Conservation (phyloP, 1,140 invertebrate genomes). For the Drosophila insularis region DNA sequence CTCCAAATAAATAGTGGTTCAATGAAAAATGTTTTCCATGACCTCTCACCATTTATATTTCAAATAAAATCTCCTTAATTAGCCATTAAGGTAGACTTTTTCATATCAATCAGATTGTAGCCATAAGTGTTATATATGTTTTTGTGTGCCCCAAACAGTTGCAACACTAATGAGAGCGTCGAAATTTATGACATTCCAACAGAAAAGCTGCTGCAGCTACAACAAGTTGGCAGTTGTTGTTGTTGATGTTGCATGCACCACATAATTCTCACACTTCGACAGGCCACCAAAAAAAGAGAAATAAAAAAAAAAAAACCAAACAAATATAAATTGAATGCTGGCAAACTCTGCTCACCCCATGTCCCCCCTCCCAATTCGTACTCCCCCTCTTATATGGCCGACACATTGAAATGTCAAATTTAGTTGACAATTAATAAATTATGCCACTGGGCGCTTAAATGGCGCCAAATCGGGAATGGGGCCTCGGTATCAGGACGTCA, state of each 20-base stretch:
- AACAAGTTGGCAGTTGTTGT: conserved; percentile 18
- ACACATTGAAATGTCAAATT: conserved; percentile 81
- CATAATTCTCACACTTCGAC: conserved; percentile 80
- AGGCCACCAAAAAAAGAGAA: conserved; percentile 50
- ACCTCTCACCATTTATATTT: too few relatives aligned
- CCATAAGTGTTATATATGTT: neutral
- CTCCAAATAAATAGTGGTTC: too few relatives aligned
- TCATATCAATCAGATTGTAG: neutral
- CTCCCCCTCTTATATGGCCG: conserved; percentile 18
- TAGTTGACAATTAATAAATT: conserved; percentile 81
- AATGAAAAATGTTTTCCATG: too few relatives aligned
- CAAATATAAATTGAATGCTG: conserved; percentile 72
- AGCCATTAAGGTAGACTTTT: neutral
- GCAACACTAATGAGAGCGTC: conserved; percentile 68
- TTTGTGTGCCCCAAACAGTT: conserved; percentile 23
- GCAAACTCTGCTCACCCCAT: conserved; percentile 23
- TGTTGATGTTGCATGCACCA: conserved; percentile 33
- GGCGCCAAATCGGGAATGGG: conserved; percentile 58
- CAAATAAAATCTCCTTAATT: neutral
- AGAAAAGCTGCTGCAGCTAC: conserved; percentile 32
- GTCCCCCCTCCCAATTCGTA: conserved; percentile 11
- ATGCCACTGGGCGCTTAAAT: conserved; percentile 71
- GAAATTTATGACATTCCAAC: conserved; percentile 75
- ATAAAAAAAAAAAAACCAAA: conserved; percentile 38
- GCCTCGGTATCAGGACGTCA: conserved; percentile 50